Evolutionary conservation across 2,888 invertebrate species (phyloP).

Genomic region (Apodemia duryi): DNA sequence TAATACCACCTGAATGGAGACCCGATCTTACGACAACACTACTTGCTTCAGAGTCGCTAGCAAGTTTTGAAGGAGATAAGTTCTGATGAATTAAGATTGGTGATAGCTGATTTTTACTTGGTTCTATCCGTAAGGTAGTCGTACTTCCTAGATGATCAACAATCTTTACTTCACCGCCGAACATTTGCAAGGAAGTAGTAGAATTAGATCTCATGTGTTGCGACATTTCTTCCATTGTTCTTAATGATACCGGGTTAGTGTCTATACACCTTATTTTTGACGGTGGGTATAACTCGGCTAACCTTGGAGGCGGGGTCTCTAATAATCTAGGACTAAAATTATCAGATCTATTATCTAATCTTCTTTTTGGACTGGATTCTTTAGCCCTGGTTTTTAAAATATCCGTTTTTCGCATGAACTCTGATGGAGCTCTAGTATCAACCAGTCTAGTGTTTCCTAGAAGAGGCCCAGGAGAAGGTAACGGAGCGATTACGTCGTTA

Average conservation of each 20-base stretch:
- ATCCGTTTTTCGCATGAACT: slow-evolving; percentile 62
- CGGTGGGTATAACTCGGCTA: slow-evolving; percentile 64
- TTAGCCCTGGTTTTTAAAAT: slow-evolving; percentile 53
- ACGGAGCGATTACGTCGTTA: slow-evolving; percentile 79
- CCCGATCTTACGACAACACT: slow-evolving; percentile 89
- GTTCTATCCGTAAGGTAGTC: slow-evolving; percentile 84
- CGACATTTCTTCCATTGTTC: slow-evolving; percentile 79
- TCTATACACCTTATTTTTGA: slow-evolving; percentile 74
- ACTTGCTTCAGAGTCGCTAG: slow-evolving; percentile 75
- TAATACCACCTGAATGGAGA: slow-evolving; percentile 91
- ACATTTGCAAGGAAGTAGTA: slow-evolving; percentile 81
- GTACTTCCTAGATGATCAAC: slow-evolving; percentile 84
- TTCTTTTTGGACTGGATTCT: slow-evolving; percentile 60
- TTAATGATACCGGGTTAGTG: slow-evolving; percentile 62
- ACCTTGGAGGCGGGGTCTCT: slow-evolving; percentile 65
- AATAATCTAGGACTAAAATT: slow-evolving; percentile 59
- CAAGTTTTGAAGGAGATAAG: slow-evolving; percentile 65
- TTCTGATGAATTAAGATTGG: slow-evolving; percentile 76
- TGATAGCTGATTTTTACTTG: slow-evolving; percentile 78
- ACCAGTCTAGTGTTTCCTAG: slow-evolving; percentile 90
- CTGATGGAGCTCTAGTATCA: slow-evolving; percentile 75
- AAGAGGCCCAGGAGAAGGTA: slow-evolving; percentile 90
- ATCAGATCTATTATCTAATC: slow-evolving; percentile 59
- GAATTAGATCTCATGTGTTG: slow-evolving; percentile 77
- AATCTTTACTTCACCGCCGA: slow-evolving; percentile 89